Evolutionary conservation across 1,140 invertebrate genomes (phyloP), one percentile per base, ranked within the genome.

Genomic region (Atta texana): DNA sequence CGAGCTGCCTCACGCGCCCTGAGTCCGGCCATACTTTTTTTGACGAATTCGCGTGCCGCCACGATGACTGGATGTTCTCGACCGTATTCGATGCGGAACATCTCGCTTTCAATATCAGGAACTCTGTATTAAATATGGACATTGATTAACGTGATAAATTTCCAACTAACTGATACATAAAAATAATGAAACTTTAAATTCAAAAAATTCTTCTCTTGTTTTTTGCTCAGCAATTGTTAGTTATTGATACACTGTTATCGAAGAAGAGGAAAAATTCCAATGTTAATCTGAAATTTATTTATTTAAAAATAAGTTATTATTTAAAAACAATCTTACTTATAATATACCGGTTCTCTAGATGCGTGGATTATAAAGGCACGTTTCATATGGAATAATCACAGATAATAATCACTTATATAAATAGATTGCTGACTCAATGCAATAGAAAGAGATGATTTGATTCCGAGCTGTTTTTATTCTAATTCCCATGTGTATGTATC

Each of bases 31-130:
- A 87, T 55, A 12, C 31, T 39, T 85, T 80, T 89, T 39, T 69
- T 16, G 7, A 72, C 55, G 34, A 87, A 87, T 49, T 91, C 87
- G 2, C 92, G 86, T 0, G 92, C 92, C 12, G 87, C 89, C 3
- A 87, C 18, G 8, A 93, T 14, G 4, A 64, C 53, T 8, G 90
- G 92, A 76, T 92, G 91, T 72, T 92, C 87, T 0, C 21, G 31
- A 6, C 88, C 87, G 39, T 91, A 89, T 34, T 89, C 55, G 16
- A 89, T 0, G 1, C 82, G 85, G 18, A 92, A 87, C 44, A 55
- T 63, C 16, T 86, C 71, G 31, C 88, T 86, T 0, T 89, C 86
- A 21, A 88, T 14, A 0, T 89, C 88, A 7, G 88, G 92, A 0
- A 90, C 4, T 61, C 81, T 87, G 5, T 51, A 44, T 82, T 31